Conservation (phyloP, 2,113 vertebrate species). For the Bombycilla garrulus region DNA sequence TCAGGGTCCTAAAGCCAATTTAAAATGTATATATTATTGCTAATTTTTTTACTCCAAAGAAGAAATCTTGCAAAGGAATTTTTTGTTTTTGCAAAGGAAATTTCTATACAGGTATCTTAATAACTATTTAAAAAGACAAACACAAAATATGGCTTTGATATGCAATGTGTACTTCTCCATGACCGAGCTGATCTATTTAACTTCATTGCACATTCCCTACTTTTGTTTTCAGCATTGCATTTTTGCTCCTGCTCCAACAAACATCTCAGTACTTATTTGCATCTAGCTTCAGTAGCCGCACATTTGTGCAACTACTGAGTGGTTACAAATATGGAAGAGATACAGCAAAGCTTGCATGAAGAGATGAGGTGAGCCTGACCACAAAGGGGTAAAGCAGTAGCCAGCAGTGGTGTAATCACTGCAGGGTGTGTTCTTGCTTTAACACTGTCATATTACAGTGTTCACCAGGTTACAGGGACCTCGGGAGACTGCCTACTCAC, state of each 20-base stretch:
- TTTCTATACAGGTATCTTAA: neutral
- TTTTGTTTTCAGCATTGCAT: neutral
- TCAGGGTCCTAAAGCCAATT: neutral
- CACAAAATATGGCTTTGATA: neutral
- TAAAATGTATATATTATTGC: neutral
- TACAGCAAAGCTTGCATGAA: neutral
- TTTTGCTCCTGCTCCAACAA: neutral
- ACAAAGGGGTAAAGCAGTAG: neutral
- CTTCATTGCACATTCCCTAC: neutral
- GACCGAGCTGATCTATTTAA: neutral
- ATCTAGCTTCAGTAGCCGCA: neutral
- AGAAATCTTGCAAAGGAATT: neutral
- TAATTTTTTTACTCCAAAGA: neutral
- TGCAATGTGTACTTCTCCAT: neutral
- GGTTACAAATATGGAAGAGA: neutral
- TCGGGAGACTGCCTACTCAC: accelerated
- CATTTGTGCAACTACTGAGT: neutral
- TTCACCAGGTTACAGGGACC: neutral
- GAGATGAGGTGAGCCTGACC: neutral
- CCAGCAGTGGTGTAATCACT: neutral
- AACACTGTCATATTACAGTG: accelerated
- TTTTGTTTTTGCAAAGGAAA: no score
- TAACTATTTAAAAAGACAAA: neutral
- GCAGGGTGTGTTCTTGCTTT: neutral
- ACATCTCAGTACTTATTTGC: neutral